Conservation (phyloP, 2,888 invertebrate species). For the Elegia similella region DNA sequence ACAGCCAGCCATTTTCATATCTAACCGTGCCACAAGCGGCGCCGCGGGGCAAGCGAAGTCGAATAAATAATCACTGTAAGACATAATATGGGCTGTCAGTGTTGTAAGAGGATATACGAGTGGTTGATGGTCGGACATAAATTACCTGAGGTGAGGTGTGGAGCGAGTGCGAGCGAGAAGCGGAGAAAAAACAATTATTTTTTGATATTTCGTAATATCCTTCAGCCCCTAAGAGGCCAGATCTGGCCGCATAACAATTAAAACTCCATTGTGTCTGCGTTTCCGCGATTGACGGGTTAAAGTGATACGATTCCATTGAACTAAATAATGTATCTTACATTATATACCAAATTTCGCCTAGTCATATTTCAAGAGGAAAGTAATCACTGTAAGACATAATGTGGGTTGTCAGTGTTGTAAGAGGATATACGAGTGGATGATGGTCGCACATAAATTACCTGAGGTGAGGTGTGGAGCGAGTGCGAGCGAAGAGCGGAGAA, state of each 20-base stretch:
- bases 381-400: slow-evolving; percentile 18
- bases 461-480: background rate
- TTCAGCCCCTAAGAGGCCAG: too few relatives aligned
- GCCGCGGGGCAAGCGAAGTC: slow-evolving; percentile 10
- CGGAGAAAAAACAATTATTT: slow-evolving; percentile 4
- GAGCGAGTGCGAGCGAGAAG: slow-evolving; percentile 13
- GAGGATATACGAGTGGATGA: slow-evolving; percentile 40
- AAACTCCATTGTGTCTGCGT: too few relatives aligned
- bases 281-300: too few relatives aligned
- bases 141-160: slow-evolving; percentile 31
- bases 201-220: too few relatives aligned
- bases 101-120: slow-evolving; percentile 50
- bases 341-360: too few relatives aligned
- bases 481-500: slow-evolving; percentile 16
- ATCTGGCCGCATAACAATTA: too few relatives aligned
- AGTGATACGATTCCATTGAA: too few relatives aligned
- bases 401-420: slow-evolving; percentile 43
- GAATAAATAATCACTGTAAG: slow-evolving; percentile 16
- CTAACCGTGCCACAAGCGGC: slow-evolving; percentile 6
- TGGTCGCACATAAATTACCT: slow-evolving; percentile 45
- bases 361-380: too few relatives aligned
- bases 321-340: too few relatives aligned
- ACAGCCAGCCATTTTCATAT: slow-evolving; percentile 15
- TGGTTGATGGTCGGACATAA: slow-evolving; percentile 41
- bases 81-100: slow-evolving; percentile 28